phyloP scores from a whole-genome alignment of 2,113 vertebrate species.

The Anthoscopus minutus region DNA sequence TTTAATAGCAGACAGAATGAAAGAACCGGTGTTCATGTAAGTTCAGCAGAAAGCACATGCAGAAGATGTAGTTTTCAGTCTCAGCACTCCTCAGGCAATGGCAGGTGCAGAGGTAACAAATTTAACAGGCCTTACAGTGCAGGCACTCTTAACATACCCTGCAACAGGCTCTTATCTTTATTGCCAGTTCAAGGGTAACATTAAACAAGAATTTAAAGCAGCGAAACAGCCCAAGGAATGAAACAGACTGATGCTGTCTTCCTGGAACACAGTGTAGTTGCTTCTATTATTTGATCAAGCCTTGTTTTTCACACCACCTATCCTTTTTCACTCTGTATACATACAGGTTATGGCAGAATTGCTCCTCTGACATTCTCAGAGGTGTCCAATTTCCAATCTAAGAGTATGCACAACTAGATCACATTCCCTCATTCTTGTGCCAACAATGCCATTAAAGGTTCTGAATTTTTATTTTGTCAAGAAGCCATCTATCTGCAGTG shows the following conservation, averaged over 20 bases:
- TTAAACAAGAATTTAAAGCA: neutral
- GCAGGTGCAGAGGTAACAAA: neutral
- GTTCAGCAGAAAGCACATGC: neutral
- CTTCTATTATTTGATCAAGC: neutral
- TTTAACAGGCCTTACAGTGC: neutral
- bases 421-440: neutral
- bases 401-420: neutral
- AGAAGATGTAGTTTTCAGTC: neutral
- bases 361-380: neutral
- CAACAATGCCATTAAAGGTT: neutral
- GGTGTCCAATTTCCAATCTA: neutral
- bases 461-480: neutral
- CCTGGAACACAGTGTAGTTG: neutral
- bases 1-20: neutral
- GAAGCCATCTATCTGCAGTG: neutral
- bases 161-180: neutral
- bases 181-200: neutral
- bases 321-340: neutral
- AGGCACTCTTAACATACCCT: accelerated
- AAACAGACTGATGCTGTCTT: neutral
- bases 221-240: neutral
- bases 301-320: neutral
- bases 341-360: neutral
- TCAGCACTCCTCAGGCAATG: neutral
- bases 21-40: neutral